Percentiles rank a stretch among this genome's conserved stretches.
Evolutionary conservation across 2,113 vertebrate genomes (phyloP).

Genomic region (Cheirogaleus medius): DNA sequence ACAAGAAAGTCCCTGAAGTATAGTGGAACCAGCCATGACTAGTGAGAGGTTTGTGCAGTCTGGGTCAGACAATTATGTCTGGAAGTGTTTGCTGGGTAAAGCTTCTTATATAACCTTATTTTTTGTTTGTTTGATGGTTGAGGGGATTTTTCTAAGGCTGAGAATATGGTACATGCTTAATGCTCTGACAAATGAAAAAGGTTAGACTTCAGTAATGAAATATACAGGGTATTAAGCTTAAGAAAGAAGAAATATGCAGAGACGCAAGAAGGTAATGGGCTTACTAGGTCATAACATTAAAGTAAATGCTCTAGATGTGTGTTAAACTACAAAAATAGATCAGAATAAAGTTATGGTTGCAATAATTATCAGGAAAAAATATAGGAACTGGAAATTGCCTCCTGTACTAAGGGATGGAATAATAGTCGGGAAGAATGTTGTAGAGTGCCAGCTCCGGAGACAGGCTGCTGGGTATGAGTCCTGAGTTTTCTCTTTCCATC

Average conservation of each 20-base stretch:
- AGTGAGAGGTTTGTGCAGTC: background rate
- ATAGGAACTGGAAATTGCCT: background rate
- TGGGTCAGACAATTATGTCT: background rate
- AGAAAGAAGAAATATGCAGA: slow-evolving; percentile 37
- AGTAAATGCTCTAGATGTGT: background rate
- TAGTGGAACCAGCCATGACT: background rate
- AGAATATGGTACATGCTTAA: background rate
- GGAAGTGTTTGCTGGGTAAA: slow-evolving; percentile 25
- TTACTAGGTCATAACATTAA: background rate
- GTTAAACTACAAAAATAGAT: background rate
- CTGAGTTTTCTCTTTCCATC: background rate
- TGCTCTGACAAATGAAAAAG: background rate
- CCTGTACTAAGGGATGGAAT: background rate
- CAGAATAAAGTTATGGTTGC: background rate
- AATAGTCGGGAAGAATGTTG: background rate
- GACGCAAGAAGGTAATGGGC: background rate
- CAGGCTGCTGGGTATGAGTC: background rate
- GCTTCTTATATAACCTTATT: background rate
- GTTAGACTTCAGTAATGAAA: background rate
- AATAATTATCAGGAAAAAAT: background rate
- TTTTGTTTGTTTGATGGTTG: background rate
- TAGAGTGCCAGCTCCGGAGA: background rate
- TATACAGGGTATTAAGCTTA: background rate
- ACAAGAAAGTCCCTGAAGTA: slow-evolving; percentile 12
- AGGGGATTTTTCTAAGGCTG: background rate